Evolutionary conservation across 2,888 invertebrate species (phyloP).

Genomic region (Melanophora roralis): DNA sequence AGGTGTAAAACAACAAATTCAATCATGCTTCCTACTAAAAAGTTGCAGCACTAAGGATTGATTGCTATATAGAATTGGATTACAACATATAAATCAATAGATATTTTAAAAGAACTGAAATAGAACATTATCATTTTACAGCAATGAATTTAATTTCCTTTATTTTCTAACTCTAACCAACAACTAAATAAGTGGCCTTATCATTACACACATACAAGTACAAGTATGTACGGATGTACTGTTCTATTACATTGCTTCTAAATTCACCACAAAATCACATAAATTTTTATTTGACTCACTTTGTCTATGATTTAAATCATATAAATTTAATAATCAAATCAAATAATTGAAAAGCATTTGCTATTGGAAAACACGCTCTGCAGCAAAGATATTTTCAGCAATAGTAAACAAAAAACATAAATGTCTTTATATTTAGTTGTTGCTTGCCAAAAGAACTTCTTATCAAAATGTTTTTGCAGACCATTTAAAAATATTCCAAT

Average conservation of each 20-base stretch:
- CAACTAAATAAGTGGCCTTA: background rate
- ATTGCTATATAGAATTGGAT: background rate
- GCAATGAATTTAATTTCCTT: constrained; percentile 41
- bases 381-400: no score
- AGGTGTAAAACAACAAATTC: background rate
- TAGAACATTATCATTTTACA: constrained; percentile 40
- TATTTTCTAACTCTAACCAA: background rate
- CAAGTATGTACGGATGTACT: no score
- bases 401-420: background rate
- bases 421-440: background rate
- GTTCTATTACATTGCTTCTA: no score
- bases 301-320: constrained; percentile 29
- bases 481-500: background rate
- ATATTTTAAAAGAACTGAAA: background rate
- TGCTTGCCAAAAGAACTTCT: background rate
- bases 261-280: no score
- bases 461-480: background rate
- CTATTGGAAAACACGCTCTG: no score
- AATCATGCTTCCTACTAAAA: background rate
- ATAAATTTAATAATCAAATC: background rate
- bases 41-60: background rate
- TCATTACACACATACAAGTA: no score
- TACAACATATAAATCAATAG: constrained; percentile 15
- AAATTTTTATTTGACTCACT: background rate
- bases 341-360: constrained; percentile 5